A percentile compares a stretch with the other conserved stretches of the same genome.
Evolutionary conservation across 2,113 vertebrate genomes (phyloP).

Genomic region (Dicaeum eximium): DNA sequence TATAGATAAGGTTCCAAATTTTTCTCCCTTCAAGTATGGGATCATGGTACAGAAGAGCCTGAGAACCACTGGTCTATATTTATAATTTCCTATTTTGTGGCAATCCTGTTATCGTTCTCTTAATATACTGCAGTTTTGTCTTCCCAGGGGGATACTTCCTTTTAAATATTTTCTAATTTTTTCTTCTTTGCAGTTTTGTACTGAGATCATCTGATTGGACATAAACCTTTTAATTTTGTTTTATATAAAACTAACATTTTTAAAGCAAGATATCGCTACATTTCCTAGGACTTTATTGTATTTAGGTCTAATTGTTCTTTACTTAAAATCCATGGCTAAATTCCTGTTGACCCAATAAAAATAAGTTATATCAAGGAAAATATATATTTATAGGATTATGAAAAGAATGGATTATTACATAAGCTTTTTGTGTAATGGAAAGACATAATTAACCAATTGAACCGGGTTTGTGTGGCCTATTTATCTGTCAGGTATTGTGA

Average conservation of each 20-base stretch:
- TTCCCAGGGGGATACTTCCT: constrained; percentile 16
- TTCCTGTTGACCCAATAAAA: not conserved
- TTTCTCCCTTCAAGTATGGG: not conserved
- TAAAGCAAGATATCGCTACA: not conserved
- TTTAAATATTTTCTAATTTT: not conserved
- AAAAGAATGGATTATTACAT: not conserved
- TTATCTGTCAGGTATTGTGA: not conserved
- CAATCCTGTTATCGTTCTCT: not conserved
- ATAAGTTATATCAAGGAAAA: not conserved
- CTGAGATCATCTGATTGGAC: not conserved
- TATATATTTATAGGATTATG: not conserved
- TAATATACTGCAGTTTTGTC: not conserved
- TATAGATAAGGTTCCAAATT: not conserved
- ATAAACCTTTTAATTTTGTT: not conserved
- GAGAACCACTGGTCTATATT: constrained; percentile 33
- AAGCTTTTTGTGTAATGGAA: not conserved
- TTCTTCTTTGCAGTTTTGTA: not conserved
- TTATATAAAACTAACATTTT: not conserved
- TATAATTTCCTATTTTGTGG: constrained; percentile 7
- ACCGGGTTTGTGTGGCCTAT: not conserved
- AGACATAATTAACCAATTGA: not conserved
- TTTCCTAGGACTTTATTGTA: not conserved
- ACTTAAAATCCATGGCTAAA: not conserved
- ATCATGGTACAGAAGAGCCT: not conserved
- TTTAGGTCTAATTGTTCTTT: not conserved